phyloP scores from a whole-genome alignment of 2,797 vertebrate species.

The Otus scops region DNA sequence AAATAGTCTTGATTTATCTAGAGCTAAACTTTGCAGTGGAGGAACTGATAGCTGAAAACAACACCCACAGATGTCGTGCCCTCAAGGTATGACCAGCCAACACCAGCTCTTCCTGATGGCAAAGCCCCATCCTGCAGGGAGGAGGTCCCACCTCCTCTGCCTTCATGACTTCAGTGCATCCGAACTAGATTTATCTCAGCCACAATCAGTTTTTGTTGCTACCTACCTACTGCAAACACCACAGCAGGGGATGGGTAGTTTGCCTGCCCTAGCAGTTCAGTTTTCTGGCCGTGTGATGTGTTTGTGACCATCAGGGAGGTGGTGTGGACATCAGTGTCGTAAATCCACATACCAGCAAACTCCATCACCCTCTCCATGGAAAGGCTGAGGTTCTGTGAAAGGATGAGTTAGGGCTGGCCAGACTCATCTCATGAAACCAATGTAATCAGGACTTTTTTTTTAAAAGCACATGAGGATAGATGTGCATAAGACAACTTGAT shows the following conservation, averaged over 20 bases:
- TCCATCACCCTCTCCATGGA: not conserved
- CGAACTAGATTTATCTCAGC: not conserved
- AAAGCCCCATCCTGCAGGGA: not conserved
- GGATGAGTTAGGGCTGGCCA: not conserved
- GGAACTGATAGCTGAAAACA: constrained; percentile 11
- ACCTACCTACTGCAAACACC: not conserved
- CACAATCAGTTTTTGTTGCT: not conserved
- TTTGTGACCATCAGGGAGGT: not conserved
- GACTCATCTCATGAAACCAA: not conserved
- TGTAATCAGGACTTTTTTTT: not conserved
- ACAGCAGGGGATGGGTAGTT: not conserved
- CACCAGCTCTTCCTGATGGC: not conserved
- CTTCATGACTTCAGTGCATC: not conserved
- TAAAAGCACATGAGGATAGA: not conserved
- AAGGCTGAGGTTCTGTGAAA: not conserved
- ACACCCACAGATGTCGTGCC: not conserved
- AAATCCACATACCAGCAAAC: not conserved
- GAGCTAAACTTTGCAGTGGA: constrained; percentile 1
- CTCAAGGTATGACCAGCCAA: not conserved
- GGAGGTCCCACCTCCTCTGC: not conserved
- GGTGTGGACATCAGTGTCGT: not conserved
- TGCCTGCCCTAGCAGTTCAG: not conserved
- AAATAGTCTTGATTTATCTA: constrained; percentile 28
- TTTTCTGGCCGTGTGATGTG: not conserved
- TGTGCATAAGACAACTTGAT: not conserved